A percentile compares a stretch with the other conserved stretches of the same genome.
Conservation (phyloP, 2,797 vertebrate genomes). For the Thripadectes ignobilis region DNA sequence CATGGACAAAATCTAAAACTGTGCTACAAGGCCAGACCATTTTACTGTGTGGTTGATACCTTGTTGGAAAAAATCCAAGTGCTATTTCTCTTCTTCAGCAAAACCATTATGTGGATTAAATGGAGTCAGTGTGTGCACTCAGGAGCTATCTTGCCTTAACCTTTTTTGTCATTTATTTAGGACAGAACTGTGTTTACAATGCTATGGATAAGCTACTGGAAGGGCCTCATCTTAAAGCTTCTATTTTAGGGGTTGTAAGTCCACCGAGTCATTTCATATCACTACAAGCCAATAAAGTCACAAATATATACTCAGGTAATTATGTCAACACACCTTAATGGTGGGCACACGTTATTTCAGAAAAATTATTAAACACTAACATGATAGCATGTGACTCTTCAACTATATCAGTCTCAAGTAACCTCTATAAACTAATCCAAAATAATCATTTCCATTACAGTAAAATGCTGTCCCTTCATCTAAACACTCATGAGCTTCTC, state of each 20-base stretch:
- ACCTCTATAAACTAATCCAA: neutral
- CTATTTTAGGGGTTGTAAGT: neutral
- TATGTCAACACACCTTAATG: neutral
- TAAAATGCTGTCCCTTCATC: neutral
- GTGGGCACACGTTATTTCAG: neutral
- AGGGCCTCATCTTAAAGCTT: neutral
- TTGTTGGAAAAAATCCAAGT: slow-evolving; percentile 23
- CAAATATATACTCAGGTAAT: neutral
- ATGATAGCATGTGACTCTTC: neutral
- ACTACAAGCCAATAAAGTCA: neutral
- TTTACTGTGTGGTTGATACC: neutral
- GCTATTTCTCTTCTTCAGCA: slow-evolving; percentile 6
- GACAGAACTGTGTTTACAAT: neutral
- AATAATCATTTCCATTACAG: neutral
- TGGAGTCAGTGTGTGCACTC: neutral
- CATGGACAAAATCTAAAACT: neutral
- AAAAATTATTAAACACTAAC: neutral
- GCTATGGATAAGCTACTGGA: neutral
- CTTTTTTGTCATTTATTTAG: neutral
- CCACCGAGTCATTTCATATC: neutral
- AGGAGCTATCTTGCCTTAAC: neutral
- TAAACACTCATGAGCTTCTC: neutral
- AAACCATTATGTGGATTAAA: slow-evolving; percentile 30
- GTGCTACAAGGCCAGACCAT: neutral
- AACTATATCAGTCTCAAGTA: neutral